Evolutionary conservation across 2,113 vertebrate species (phyloP).

Genomic region (Calyptommatus sinebrachiatus): DNA sequence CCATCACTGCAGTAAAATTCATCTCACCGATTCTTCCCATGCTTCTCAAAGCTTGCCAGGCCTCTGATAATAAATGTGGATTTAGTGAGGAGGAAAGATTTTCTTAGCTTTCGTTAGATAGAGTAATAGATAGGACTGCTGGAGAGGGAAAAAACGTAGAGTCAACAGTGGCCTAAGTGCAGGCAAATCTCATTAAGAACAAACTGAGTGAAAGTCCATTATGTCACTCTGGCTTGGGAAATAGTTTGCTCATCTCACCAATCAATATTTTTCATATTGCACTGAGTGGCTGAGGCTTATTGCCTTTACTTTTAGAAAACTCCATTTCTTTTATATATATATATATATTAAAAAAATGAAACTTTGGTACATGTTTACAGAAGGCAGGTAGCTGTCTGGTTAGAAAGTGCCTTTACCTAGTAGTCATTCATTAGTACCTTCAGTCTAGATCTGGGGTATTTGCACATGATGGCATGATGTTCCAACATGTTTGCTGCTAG

Average conservation of each 20-base stretch:
- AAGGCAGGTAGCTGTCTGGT: background rate
- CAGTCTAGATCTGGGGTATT: background rate
- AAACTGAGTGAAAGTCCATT: constrained; percentile 4
- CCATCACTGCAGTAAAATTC: background rate
- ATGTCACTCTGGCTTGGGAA: constrained; percentile 14
- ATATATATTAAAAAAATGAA: background rate
- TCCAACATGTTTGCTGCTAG: no score
- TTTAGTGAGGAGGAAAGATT: constrained; percentile 19
- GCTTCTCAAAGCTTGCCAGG: background rate
- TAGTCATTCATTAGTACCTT: background rate
- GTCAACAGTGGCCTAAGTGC: constrained; percentile 5
- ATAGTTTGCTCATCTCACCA: constrained; percentile 18
- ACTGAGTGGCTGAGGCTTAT: constrained; percentile 5
- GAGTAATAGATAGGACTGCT: constrained; percentile 5
- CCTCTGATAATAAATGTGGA: constrained; percentile 8
- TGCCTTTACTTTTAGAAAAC: background rate
- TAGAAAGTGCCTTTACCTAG: constrained; percentile 3
- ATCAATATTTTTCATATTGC: constrained; percentile 31
- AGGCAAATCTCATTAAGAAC: constrained; percentile 19
- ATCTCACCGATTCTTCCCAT: background rate
- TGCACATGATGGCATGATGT: no score
- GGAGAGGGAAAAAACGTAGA: background rate
- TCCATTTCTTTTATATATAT: constrained; percentile 7
- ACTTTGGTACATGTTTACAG: background rate
- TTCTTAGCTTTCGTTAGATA: constrained; percentile 12